Evolutionary conservation across 2,113 vertebrate species (phyloP).

Genomic region (Heptranchias perlo): DNA sequence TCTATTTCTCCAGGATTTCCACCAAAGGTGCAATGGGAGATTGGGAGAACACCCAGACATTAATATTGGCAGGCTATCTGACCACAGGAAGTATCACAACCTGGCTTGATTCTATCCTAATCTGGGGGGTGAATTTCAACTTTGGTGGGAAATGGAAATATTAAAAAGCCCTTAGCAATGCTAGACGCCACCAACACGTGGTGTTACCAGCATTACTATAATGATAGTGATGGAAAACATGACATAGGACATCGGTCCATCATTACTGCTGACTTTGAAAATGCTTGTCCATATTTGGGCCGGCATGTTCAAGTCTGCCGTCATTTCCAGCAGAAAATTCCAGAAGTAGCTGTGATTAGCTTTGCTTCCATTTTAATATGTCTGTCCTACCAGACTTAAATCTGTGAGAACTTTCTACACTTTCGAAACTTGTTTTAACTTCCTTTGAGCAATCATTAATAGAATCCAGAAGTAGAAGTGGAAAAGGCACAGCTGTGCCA

Average conservation of each 20-base stretch:
- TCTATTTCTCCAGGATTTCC: neutral
- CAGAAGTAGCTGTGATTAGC: neutral
- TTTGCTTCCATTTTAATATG: neutral
- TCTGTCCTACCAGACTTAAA: neutral
- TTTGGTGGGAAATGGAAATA: too few species aligned
- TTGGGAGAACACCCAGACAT: neutral
- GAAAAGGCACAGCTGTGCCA: too few species aligned
- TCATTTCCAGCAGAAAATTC: too few species aligned
- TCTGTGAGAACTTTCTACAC: neutral
- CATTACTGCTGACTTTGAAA: neutral
- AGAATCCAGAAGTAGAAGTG: too few species aligned
- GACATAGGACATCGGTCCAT: neutral
- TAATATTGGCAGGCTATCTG: neutral
- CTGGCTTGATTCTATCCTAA: neutral
- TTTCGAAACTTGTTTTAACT: too few species aligned
- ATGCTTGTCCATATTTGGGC: too few species aligned
- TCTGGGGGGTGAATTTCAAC: too few species aligned
- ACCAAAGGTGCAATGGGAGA: neutral
- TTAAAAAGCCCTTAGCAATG: neutral
- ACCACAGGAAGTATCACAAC: neutral
- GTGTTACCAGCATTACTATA: neutral
- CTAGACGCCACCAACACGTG: neutral
- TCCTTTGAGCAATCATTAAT: too few species aligned
- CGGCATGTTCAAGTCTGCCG: too few species aligned
- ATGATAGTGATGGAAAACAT: neutral